Evolutionary conservation across 2,113 vertebrate species (phyloP).

Genomic region (Engystomops pustulosus): DNA sequence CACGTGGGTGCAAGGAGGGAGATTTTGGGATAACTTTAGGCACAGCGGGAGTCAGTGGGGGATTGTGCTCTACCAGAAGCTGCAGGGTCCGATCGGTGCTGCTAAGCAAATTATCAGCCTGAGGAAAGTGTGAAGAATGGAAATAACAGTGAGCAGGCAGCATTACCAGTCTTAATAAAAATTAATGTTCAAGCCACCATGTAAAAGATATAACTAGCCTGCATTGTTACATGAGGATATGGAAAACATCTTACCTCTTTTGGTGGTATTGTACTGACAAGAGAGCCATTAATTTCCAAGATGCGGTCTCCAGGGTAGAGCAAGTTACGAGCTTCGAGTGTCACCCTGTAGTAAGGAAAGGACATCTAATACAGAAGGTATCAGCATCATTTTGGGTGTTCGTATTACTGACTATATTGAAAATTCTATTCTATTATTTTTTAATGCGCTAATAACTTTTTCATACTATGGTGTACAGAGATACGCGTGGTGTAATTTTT

Average conservation of each 20-base stretch:
- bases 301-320: conserved; percentile 94
- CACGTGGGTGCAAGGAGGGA: conserved; percentile 76
- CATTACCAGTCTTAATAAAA: neutral
- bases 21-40: conserved; percentile 77
- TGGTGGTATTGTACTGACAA: conserved; percentile 82
- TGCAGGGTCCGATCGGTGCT: conserved; percentile 90
- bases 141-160: conserved; percentile 7
- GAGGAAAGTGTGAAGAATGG: conserved; percentile 56
- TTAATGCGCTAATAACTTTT: too few relatives aligned
- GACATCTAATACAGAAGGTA: neutral
- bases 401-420: too few relatives aligned
- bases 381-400: too few relatives aligned
- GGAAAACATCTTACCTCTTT: conserved; percentile 81
- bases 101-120: conserved; percentile 91
- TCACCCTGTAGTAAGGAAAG: conserved; percentile 78
- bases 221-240: neutral
- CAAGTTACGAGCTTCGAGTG: conserved; percentile 88
- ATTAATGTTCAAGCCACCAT: neutral
- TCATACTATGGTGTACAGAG: too few relatives aligned
- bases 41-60: conserved; percentile 83
- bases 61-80: conserved; percentile 93
- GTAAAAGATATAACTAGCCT: too few relatives aligned
- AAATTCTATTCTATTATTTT: too few relatives aligned
- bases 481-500: too few relatives aligned
- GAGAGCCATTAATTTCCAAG: conserved; percentile 93